These are phyloP conservation scores for Steinernema feltiae DNA, from an alignment of 1,140 invertebrate genomes.

Conservation along the genomic window DNA sequence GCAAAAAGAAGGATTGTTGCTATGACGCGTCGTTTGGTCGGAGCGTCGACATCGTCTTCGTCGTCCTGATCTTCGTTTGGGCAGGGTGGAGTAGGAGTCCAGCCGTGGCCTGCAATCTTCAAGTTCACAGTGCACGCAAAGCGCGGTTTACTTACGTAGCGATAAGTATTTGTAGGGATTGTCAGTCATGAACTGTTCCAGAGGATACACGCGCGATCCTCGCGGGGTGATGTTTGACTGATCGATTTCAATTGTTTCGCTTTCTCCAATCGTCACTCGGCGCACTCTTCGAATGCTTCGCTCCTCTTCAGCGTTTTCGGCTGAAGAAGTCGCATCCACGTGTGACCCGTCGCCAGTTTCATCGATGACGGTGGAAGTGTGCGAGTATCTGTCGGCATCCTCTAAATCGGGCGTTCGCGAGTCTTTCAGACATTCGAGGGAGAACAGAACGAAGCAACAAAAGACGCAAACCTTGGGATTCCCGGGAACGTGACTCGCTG, in stretches of 20 bases:
- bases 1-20: neutral
- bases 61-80: neutral
- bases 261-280: neutral
- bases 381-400: neutral
- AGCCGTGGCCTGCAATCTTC: neutral
- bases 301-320: neutral
- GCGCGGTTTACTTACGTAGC: neutral
- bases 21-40: neutral
- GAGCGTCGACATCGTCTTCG: conserved; percentile 13
- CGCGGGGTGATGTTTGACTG: neutral
- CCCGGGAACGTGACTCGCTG: too few relatives aligned
- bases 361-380: neutral
- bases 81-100: neutral
- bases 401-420: too few relatives aligned
- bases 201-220: neutral
- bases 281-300: neutral
- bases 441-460: too few relatives aligned
- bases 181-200: conserved; percentile 2
- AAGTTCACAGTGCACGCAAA: neutral
- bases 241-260: neutral
- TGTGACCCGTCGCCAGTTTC: neutral
- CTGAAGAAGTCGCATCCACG: neutral
- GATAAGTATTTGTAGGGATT: conserved; percentile 1
- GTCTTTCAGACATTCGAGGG: too few relatives aligned
- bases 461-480: too few relatives aligned